Percentiles rank a stretch among this genome's conserved stretches.
Evolutionary conservation across 2,113 vertebrate species (phyloP).

Genomic region (Pantherophis guttatus): DNA sequence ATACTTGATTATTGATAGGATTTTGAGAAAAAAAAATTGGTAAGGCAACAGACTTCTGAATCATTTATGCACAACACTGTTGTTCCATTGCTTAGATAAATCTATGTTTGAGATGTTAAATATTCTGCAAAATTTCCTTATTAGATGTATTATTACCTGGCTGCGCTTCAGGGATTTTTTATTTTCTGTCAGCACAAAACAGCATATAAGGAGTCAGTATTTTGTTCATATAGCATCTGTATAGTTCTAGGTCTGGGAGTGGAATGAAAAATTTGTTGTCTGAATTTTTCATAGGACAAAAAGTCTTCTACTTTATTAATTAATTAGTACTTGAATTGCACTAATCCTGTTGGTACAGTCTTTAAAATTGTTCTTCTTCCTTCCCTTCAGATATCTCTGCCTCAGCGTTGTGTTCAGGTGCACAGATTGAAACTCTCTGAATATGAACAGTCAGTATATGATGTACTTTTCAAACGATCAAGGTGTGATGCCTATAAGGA

Average conservation of each 20-base stretch:
- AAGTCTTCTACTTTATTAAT: background rate
- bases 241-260: background rate
- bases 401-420: conserved; percentile 74
- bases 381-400: conserved; percentile 78
- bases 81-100: background rate
- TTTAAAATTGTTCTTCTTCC: background rate
- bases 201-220: background rate
- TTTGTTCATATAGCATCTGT: background rate
- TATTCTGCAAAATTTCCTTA: background rate
- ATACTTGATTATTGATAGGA: background rate
- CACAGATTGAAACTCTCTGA: conserved; percentile 84
- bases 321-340: background rate
- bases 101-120: background rate
- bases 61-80: background rate
- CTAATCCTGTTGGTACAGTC: background rate
- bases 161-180: background rate
- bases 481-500: conserved; percentile 68
- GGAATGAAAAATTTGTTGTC: background rate
- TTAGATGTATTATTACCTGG: background rate
- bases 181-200: background rate
- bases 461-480: conserved; percentile 85
- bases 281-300: background rate
- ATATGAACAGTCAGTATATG: conserved; percentile 85
- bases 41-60: background rate
- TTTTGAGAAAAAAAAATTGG: background rate